Base-by-base conservation (phyloP, 2,113 vertebrate species). In the Gasterosteus aculeatus region DNA sequence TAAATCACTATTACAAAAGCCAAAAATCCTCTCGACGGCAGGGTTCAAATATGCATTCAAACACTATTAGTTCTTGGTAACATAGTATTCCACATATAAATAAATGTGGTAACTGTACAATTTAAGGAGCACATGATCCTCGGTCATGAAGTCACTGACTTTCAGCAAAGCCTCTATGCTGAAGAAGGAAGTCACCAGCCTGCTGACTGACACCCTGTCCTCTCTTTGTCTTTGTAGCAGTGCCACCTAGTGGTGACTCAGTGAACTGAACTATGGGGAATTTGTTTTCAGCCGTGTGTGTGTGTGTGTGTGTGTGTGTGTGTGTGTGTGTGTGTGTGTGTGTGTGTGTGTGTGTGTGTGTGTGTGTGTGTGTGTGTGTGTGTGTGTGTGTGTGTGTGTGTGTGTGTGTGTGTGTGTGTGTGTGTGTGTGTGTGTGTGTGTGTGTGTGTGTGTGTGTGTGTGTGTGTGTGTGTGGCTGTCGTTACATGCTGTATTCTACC, bases 221-320 rank as follows among this genome's bases (percentile, higher is more conserved):
- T 53, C 31, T 72, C 69, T 78, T 41, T 81, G 0, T 63, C 42
- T 72, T 16, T 72, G 76, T 22, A 77, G 68, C 75, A 88, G 78
- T 53, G 66, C 84, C 86, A 26, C 71, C 29, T 42, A 73, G 81
- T 82, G 92, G 88, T 69, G 26, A 62, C 5, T 58, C 64, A 3
- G 3, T 58, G 65, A 89, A 85, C 51, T 87, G 54, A 62, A 4
- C 31, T 22, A 4, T 38, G 19, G 10, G n/a, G 15, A 44, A 54
- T 1, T 0, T 61, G n/a, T 72, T 44, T 12, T 41, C 22, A 38
- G 44, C 49, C 38, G 39, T 54, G 31, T 69, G 53, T 38, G 19
- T 29, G 49, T 14, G 35, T 44, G 54, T 44, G 42, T 14, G 60
- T n/a, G n/a, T n/a, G n/a, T n/a, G n/a, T n/a, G n/a, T n/a, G n/a